Percentiles rank a stretch among this genome's conserved stretches.
phyloP scores from a whole-genome alignment of 92 coral and sea anemone genomes.

The Micromussa lordhowensis region DNA sequence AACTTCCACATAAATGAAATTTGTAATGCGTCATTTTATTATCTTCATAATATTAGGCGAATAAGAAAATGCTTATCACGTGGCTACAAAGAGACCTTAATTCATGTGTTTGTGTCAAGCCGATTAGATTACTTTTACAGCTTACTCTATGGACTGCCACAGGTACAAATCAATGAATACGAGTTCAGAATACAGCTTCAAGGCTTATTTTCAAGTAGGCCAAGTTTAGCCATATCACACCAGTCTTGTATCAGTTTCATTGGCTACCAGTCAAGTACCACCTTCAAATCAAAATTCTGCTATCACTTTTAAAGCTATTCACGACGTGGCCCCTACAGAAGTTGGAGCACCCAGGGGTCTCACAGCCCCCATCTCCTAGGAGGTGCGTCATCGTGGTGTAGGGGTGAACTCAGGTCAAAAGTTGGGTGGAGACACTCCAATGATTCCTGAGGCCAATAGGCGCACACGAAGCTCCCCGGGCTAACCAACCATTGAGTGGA shows the following conservation, averaged over 20 bases:
- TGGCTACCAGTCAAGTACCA: background rate
- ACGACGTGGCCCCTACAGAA: too few species aligned
- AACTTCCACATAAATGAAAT: background rate
- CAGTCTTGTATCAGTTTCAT: background rate
- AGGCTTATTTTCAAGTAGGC: background rate
- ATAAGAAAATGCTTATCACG: background rate
- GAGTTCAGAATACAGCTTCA: background rate
- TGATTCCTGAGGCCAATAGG: too few species aligned
- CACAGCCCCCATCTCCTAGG: too few species aligned
- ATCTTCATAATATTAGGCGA: background rate
- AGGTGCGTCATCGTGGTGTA: too few species aligned
- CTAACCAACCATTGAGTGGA: too few species aligned
- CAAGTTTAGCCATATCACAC: background rate
- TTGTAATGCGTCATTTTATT: constrained; percentile 2
- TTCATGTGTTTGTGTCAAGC: background rate
- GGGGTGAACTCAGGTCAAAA: too few species aligned
- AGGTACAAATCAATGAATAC: background rate
- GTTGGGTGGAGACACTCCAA: too few species aligned
- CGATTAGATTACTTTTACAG: background rate
- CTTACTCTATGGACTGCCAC: background rate
- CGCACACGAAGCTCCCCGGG: too few species aligned
- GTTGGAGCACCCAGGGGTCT: too few species aligned
- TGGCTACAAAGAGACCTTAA: background rate
- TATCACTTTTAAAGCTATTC: background rate
- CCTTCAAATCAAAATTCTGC: too few species aligned